Percentiles rank a stretch among this genome's conserved stretches.
Conservation (phyloP, 2,888 invertebrate species). For the Coenonympha arcania region DNA sequence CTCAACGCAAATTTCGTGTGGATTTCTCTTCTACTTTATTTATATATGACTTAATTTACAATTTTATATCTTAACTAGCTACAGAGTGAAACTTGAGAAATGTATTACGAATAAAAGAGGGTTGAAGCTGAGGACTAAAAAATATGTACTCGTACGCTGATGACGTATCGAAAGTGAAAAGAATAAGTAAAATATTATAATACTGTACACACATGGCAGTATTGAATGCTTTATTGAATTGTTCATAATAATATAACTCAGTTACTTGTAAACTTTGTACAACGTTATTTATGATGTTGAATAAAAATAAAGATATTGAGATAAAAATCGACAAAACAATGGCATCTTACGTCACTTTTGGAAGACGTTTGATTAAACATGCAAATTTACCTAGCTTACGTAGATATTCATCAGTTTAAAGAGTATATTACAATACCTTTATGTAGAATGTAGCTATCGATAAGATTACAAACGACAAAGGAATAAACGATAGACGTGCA, state of each 20-base stretch:
- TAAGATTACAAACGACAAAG: conserved; percentile 30
- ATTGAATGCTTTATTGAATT: background rate
- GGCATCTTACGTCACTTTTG: conserved; percentile 67
- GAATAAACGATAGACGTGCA: conserved; percentile 44
- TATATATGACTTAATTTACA: conserved; percentile 37
- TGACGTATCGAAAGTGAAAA: background rate
- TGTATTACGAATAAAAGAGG: conserved; percentile 7
- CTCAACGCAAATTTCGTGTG: conserved; percentile 74
- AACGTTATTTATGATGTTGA: too few species aligned
- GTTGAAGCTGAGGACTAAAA: conserved; percentile 17
- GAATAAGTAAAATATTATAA: background rate
- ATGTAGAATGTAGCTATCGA: conserved; percentile 33
- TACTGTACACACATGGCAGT: background rate
- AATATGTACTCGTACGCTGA: conserved; percentile 13
- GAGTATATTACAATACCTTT: conserved; percentile 39
- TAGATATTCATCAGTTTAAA: conserved; percentile 46
- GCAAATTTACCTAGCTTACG: conserved; percentile 65
- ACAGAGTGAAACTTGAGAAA: conserved; percentile 24
- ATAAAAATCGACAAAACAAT: conserved; percentile 17
- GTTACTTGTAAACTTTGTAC: too few species aligned
- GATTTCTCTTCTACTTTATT: conserved; percentile 50
- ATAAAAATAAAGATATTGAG: background rate
- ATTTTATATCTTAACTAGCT: conserved; percentile 29
- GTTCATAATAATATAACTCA: too few species aligned
- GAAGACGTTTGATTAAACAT: conserved; percentile 72